Conservation (phyloP, 2,888 invertebrate genomes). For the Amiota minor region DNA sequence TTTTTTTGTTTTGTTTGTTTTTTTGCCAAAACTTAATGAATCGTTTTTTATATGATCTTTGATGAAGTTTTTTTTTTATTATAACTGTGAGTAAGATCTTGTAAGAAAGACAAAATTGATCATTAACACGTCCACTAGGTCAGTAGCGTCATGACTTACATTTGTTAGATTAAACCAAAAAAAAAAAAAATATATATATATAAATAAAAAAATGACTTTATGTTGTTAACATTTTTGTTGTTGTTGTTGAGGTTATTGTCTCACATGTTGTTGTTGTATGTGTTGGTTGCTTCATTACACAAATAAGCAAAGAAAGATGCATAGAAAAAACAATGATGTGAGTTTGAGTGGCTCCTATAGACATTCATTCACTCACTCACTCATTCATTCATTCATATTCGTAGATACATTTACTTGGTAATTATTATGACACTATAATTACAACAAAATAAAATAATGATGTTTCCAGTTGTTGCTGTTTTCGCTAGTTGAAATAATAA, state of each 20-base stretch:
- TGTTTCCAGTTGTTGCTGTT: background rate
- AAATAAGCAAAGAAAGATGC: background rate
- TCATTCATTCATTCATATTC: background rate
- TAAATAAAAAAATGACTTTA: too few species aligned
- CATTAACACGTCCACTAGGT: conserved; percentile 66
- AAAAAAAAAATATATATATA: too few species aligned
- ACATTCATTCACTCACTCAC: background rate
- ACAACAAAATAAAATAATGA: background rate
- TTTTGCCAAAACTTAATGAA: conserved; percentile 21
- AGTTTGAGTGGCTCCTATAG: conserved; percentile 8
- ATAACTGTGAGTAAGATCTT: conserved; percentile 10
- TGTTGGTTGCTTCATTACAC: conserved; percentile 19
- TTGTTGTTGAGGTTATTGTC: conserved; percentile 15
- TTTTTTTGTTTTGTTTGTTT: conserved; percentile 36
- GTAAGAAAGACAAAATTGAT: conserved; percentile 52
- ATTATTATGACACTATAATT: conserved; percentile 40
- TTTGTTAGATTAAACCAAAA: conserved; percentile 37
- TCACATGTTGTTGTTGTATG: background rate
- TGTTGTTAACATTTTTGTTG: conserved; percentile 5
- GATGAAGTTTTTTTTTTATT: background rate
- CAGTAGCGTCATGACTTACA: conserved; percentile 51
- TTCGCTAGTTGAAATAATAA: conserved; percentile 15
- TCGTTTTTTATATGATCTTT: conserved; percentile 15
- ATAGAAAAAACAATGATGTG: conserved; percentile 27
- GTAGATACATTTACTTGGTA: background rate